Conservation (phyloP, 2,113 vertebrate species). For the Erythrocebus patas region DNA sequence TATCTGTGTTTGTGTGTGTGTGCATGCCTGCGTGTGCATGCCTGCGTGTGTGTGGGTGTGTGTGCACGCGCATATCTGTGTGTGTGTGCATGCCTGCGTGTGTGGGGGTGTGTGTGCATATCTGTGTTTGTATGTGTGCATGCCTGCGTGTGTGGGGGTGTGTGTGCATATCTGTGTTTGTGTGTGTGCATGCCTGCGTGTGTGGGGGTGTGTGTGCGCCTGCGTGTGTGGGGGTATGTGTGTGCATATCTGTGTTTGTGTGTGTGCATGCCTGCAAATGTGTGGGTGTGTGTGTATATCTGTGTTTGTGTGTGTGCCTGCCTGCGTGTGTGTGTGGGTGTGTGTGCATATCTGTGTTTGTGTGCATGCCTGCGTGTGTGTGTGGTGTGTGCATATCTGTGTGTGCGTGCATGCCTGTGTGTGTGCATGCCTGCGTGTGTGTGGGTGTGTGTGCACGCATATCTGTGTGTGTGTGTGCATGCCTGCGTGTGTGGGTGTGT, state of each 20-base stretch:
- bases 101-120: no score
- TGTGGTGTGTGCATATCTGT: no score
- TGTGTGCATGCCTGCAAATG: no score
- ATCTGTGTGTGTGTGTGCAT: neutral
- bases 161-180: no score
- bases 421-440: neutral
- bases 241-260: accelerated
- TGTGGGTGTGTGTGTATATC: accelerated
- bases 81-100: neutral
- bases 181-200: no score
- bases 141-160: no score
- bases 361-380: neutral
- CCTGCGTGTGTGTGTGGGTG: neutral
- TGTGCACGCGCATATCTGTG: neutral
- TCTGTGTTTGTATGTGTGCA: neutral
- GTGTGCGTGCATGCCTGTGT: neutral
- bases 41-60: no score
- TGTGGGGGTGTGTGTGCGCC: no score
- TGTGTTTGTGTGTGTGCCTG: neutral
- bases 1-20: neutral
- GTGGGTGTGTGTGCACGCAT: no score
- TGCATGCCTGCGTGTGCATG: neutral
- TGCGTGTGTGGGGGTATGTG: no score
- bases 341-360: no score
- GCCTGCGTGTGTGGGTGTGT: no score